A percentile compares a stretch with the other conserved stretches of the same genome.
phyloP scores from a whole-genome alignment of 2,797 vertebrate species.

The Gymnodraco acuticeps region DNA sequence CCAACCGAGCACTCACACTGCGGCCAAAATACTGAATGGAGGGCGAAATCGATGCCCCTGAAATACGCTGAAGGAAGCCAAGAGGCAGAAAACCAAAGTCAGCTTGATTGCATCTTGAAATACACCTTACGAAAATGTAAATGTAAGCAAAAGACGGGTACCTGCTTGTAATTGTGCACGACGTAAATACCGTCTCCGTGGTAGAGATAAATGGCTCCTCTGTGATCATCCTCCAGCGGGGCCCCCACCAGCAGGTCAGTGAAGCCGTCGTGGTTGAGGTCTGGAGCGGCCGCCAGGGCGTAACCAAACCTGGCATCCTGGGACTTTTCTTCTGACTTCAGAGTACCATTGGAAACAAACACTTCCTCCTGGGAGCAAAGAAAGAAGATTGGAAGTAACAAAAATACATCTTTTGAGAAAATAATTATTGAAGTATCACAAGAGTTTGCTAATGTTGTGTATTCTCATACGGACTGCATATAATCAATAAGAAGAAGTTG shows the following conservation, averaged over 20 bases:
- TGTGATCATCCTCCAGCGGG: conserved; percentile 93
- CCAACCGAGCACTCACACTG: conserved; percentile 89
- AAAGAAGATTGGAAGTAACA: not conserved
- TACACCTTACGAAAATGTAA: not conserved
- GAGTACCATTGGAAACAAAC: conserved; percentile 87
- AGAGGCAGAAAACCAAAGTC: conserved; percentile 15
- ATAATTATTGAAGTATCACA: not conserved
- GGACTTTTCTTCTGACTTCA: conserved; percentile 83
- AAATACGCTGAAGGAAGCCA: conserved; percentile 84
- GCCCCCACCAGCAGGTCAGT: conserved; percentile 92
- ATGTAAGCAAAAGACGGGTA: conserved; percentile 45
- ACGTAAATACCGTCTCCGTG: conserved; percentile 85
- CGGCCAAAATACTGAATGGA: conserved; percentile 92
- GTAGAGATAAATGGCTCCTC: conserved; percentile 93
- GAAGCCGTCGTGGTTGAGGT: conserved; percentile 92
- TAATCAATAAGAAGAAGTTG: not conserved
- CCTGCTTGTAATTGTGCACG: conserved; percentile 87
- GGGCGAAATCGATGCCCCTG: conserved; percentile 83
- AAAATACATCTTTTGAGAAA: not conserved
- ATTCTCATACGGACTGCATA: not conserved
- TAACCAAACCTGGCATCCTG: conserved; percentile 95
- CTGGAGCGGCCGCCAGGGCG: conserved; percentile 87
- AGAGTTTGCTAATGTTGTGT: not conserved
- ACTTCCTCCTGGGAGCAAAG: conserved; percentile 74
- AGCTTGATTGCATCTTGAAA: conserved; percentile 22